phyloP scores from a whole-genome alignment of 1,140 invertebrate genomes.

The Saccostrea echinata region DNA sequence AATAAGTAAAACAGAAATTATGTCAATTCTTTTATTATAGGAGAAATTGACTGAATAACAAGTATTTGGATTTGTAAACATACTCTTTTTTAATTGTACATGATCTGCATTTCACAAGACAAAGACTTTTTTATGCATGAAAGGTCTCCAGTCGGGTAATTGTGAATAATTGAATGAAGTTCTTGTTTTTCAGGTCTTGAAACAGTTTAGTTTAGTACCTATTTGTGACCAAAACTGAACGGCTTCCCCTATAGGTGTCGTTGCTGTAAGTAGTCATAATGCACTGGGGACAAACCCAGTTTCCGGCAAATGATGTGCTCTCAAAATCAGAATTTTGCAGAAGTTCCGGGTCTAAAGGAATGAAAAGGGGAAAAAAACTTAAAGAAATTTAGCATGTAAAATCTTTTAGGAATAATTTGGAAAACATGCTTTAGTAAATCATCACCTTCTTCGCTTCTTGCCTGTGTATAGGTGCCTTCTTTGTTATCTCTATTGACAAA shows the following conservation, averaged over 20 bases:
- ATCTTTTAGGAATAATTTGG: neutral
- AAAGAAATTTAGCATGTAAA: neutral
- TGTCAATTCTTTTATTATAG: neutral
- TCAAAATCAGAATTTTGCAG: slow-evolving; percentile 46
- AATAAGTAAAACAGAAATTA: neutral
- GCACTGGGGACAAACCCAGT: slow-evolving; percentile 32
- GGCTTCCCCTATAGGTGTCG: neutral
- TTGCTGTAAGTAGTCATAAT: neutral
- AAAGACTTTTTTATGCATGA: too few relatives aligned
- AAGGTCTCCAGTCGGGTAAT: too few relatives aligned
- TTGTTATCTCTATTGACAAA: neutral
- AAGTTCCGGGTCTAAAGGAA: slow-evolving; percentile 10
- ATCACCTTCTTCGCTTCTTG: neutral
- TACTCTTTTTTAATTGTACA: neutral
- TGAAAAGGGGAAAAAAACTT: neutral
- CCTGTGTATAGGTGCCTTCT: neutral
- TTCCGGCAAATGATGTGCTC: slow-evolving; percentile 27
- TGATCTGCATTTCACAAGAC: neutral
- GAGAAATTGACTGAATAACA: neutral
- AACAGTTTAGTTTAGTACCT: slow-evolving; percentile 7
- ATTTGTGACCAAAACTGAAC: slow-evolving; percentile 9
- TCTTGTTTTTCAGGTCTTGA: too few relatives aligned
- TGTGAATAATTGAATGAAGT: too few relatives aligned
- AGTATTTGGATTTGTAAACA: neutral
- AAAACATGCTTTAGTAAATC: neutral